phyloP scores from a whole-genome alignment of 2,797 vertebrate species.

The Petrocephalus sullivani region DNA sequence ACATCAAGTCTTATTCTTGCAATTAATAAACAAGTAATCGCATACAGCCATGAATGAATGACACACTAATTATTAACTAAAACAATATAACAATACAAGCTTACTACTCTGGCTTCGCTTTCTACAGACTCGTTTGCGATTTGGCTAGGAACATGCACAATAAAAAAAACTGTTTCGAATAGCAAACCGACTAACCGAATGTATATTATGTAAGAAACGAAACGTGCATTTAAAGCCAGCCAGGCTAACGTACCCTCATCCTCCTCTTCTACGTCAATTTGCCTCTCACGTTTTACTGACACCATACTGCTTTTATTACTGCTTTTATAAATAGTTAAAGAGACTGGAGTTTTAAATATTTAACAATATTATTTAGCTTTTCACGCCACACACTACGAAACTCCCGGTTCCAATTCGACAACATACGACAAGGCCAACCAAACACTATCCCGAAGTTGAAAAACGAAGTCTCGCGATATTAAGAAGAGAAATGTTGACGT shows the following conservation, averaged over 20 bases:
- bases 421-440: constrained; percentile 1
- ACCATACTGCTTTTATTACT: constrained; percentile 41
- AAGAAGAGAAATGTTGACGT: background rate
- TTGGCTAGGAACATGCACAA: background rate
- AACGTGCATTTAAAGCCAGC: background rate
- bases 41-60: too few relatives aligned
- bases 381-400: constrained; percentile 29
- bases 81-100: too few relatives aligned
- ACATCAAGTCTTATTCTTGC: too few relatives aligned
- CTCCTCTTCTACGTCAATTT: constrained; percentile 40
- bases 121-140: background rate
- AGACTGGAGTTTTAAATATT: background rate
- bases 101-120: too few relatives aligned
- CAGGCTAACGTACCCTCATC: constrained; percentile 48
- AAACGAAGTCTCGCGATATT: background rate
- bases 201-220: background rate
- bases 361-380: background rate
- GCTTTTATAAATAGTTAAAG: background rate
- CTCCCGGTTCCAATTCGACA: constrained; percentile 39
- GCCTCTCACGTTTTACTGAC: constrained; percentile 62
- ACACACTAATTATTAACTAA: too few relatives aligned
- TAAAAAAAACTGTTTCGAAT: background rate
- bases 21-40: too few relatives aligned
- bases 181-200: background rate
- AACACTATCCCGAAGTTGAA: constrained; percentile 36